Evolutionary conservation across 2,113 vertebrate species (phyloP).

Genomic region (Salvelinus sp.): DNA sequence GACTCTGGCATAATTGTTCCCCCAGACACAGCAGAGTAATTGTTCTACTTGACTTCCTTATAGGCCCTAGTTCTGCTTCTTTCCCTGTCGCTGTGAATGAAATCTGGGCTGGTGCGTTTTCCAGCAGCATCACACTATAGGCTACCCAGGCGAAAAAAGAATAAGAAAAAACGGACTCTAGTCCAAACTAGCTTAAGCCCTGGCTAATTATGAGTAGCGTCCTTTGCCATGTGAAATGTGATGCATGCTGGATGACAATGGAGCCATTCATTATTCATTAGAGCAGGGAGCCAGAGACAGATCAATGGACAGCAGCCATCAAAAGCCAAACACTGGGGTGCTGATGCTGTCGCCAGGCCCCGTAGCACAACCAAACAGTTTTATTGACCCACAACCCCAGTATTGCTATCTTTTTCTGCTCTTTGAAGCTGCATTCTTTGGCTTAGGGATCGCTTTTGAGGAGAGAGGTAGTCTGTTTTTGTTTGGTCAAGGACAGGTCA

Average conservation of each 20-base stretch:
- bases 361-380: slow-evolving; percentile 37
- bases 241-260: slow-evolving; percentile 71
- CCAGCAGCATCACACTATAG: not conserved
- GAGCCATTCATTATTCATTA: slow-evolving; percentile 77
- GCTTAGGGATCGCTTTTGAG: not conserved
- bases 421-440: slow-evolving; percentile 6
- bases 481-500: slow-evolving; percentile 22
- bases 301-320: slow-evolving; percentile 64
- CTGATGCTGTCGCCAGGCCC: slow-evolving; percentile 28
- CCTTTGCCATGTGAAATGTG: slow-evolving; percentile 68
- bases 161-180: not conserved
- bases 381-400: slow-evolving; percentile 24
- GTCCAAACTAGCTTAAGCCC: not conserved
- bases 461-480: not conserved
- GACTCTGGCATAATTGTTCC: slow-evolving; percentile 36
- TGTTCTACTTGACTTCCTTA: not conserved
- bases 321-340: slow-evolving; percentile 59
- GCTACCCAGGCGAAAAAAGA: not conserved
- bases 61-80: not conserved
- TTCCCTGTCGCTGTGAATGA: not conserved
- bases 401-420: not conserved
- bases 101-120: not conserved
- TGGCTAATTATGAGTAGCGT: slow-evolving; percentile 63
- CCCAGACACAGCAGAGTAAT: slow-evolving; percentile 36
- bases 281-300: slow-evolving; percentile 55